Evolutionary conservation across 2,888 invertebrate genomes (phyloP).

Genomic region (Hyles lineata): DNA sequence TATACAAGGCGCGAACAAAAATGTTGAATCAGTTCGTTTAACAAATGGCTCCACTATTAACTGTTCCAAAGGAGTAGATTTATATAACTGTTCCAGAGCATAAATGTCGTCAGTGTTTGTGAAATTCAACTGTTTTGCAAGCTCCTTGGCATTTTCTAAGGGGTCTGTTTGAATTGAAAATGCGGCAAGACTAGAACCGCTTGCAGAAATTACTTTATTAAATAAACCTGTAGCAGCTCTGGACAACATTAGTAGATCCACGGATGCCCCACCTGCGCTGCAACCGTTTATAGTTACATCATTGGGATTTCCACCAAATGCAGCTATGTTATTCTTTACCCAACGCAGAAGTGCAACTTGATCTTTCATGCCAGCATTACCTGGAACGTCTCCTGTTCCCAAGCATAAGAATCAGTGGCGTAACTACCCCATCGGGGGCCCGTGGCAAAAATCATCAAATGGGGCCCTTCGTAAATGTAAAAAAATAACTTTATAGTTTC

Average conservation of each 20-base stretch:
- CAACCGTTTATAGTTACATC: slow-evolving; percentile 54
- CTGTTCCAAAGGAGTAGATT: slow-evolving; percentile 45
- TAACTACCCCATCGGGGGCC: too few relatives aligned
- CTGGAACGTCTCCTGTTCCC: slow-evolving; percentile 53
- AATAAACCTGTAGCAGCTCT: slow-evolving; percentile 51
- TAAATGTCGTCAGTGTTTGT: slow-evolving; percentile 49
- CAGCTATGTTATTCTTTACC: slow-evolving; percentile 56
- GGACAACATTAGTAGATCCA: slow-evolving; percentile 52
- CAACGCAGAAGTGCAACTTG: slow-evolving; percentile 54
- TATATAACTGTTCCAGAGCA: slow-evolving; percentile 59
- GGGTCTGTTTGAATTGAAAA: slow-evolving; percentile 55
- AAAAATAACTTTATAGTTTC: too few relatives aligned
- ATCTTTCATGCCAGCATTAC: slow-evolving; percentile 62
- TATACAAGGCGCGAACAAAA: slow-evolving; percentile 27
- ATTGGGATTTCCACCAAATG: slow-evolving; percentile 59
- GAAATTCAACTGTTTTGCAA: slow-evolving; percentile 48
- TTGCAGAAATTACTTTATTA: slow-evolving; percentile 55
- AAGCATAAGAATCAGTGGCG: slow-evolving; percentile 54
- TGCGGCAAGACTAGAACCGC: slow-evolving; percentile 47
- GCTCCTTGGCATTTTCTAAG: slow-evolving; percentile 50
- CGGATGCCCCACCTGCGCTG: slow-evolving; percentile 54
- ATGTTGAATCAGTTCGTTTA: slow-evolving; percentile 42
- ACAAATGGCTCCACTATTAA: slow-evolving; percentile 41
- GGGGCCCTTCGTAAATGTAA: too few relatives aligned
- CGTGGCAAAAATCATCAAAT: too few relatives aligned